Evolutionary conservation across 2,797 vertebrate genomes (phyloP).

Genomic region (Malurus leucopterus): DNA sequence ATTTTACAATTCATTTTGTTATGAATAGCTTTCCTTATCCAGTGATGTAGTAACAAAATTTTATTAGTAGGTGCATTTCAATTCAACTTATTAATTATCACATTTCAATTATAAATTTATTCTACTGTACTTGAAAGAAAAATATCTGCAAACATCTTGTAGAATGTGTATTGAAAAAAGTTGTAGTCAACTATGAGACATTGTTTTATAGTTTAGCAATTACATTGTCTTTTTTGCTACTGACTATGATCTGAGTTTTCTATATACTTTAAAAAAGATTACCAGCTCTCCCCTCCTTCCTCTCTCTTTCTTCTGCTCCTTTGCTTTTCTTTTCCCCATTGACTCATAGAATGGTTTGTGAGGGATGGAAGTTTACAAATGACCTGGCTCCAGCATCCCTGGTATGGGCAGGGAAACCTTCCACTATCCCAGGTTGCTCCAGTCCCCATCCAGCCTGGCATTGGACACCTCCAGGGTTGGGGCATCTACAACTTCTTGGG

Average conservation of each 20-base stretch:
- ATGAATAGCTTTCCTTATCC: not conserved
- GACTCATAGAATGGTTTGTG: not conserved
- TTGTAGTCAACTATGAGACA: not conserved
- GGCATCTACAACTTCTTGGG: not conserved
- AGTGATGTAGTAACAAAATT: not conserved
- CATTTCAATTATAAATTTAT: not conserved
- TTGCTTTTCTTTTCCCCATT: not conserved
- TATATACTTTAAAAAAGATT: not conserved
- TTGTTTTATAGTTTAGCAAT: not conserved
- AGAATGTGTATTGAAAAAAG: not conserved
- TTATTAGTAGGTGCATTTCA: not conserved
- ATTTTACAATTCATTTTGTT: not conserved
- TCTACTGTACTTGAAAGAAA: not conserved
- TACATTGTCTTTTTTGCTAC: not conserved
- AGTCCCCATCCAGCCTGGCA: not conserved
- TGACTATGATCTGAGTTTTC: not conserved
- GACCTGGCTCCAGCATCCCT: not conserved
- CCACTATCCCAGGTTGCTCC: not conserved
- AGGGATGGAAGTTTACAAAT: not conserved
- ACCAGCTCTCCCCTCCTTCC: accelerated
- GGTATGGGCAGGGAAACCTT: not conserved
- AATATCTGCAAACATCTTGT: not conserved
- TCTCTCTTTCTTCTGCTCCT: too few relatives aligned
- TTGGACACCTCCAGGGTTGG: not conserved
- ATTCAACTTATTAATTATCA: not conserved